phyloP scores from a whole-genome alignment of 2,888 invertebrate species.

The Pandemis corylana region DNA sequence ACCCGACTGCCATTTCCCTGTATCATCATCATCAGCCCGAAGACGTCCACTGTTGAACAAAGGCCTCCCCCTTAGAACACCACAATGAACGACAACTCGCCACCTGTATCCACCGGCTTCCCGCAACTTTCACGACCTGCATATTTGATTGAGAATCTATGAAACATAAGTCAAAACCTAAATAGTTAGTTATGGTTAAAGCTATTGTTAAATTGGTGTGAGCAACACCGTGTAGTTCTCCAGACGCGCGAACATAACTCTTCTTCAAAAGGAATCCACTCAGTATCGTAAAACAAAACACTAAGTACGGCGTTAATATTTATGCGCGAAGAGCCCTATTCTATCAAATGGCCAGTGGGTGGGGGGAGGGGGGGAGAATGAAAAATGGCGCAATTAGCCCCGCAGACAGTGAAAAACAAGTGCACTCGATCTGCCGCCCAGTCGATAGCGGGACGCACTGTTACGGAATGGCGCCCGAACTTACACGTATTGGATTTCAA shows the following conservation, averaged over 20 bases:
- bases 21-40: too few species aligned
- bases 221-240: too few species aligned
- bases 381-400: constrained; percentile 83
- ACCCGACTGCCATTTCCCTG: too few species aligned
- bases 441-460: constrained; percentile 13
- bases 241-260: background rate
- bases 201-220: too few species aligned
- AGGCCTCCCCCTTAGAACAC: too few species aligned
- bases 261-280: background rate
- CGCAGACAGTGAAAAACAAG: constrained; percentile 84
- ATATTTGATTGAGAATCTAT: too few species aligned
- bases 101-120: too few species aligned
- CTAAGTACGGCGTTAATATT: constrained; percentile 41
- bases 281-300: constrained; percentile 37
- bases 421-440: constrained; percentile 76
- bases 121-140: too few species aligned
- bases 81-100: too few species aligned
- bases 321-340: constrained; percentile 36
- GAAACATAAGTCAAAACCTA: too few species aligned
- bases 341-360: constrained; percentile 52
- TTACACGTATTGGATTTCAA: background rate
- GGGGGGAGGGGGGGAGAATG: constrained; percentile 63
- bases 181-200: too few species aligned
- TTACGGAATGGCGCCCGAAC: background rate
- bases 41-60: too few species aligned